Evolutionary conservation across 2,797 vertebrate species (phyloP).

Genomic region (Cheirogaleus major): DNA sequence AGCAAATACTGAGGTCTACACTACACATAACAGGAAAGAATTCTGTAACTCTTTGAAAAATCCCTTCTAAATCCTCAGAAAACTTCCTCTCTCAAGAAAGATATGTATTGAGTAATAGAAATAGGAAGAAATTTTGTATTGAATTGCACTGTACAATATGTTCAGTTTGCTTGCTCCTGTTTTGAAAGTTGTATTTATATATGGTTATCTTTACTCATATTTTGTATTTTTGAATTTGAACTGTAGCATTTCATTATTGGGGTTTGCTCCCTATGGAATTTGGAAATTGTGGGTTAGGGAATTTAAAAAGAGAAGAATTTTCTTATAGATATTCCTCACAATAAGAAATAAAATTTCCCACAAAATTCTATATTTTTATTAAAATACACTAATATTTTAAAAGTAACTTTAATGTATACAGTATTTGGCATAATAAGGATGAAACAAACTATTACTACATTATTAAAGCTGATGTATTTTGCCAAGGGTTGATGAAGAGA

Average conservation of each 20-base stretch:
- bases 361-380: conserved; percentile 23
- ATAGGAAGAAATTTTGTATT: background rate
- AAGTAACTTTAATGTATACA: conserved; percentile 7
- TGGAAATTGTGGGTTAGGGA: background rate
- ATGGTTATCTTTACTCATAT: background rate
- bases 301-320: conserved; percentile 43
- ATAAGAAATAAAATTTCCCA: conserved; percentile 24
- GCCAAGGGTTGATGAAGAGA: conserved; percentile 24
- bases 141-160: background rate
- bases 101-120: background rate
- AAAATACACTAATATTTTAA: conserved; percentile 47
- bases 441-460: conserved; percentile 37
- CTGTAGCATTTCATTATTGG: background rate
- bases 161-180: background rate
- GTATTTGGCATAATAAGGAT: background rate
- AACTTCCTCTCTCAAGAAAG: conserved; percentile 2
- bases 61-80: background rate
- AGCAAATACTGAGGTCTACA: conserved; percentile 18
- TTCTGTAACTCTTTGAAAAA: conserved; percentile 23
- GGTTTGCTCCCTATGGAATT: background rate
- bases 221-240: conserved; percentile 8
- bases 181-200: conserved; percentile 10
- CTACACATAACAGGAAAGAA: background rate
- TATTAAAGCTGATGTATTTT: conserved; percentile 38
- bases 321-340: background rate